Evolutionary conservation across 2,888 invertebrate species (phyloP).

Genomic region (Volucella zonaria): DNA sequence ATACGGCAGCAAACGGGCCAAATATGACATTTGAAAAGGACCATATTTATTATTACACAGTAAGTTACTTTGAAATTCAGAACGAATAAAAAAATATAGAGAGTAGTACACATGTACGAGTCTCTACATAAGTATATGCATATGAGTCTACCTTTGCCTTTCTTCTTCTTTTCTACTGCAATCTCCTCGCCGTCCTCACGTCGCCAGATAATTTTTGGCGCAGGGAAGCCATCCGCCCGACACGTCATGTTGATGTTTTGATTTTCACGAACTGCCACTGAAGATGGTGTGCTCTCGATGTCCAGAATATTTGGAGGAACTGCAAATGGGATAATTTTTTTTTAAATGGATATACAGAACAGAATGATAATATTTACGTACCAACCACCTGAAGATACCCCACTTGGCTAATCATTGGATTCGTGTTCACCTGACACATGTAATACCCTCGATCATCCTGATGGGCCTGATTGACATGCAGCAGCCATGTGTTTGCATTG

Average conservation of each 20-base stretch:
- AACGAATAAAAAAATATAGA: too few species aligned
- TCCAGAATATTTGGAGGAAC: constrained; percentile 97
- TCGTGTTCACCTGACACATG: constrained; percentile 88
- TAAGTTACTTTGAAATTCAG: too few species aligned
- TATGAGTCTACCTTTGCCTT: constrained; percentile 85
- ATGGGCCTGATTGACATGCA: constrained; percentile 95
- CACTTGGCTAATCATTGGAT: constrained; percentile 97
- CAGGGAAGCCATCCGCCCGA: constrained; percentile 94
- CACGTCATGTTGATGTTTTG: constrained; percentile 96
- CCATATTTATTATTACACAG: constrained; percentile 58
- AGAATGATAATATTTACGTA: constrained; percentile 79
- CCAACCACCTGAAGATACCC: constrained; percentile 96
- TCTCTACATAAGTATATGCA: neutral
- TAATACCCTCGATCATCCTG: constrained; percentile 93
- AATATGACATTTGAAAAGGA: constrained; percentile 75
- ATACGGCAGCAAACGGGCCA: constrained; percentile 40
- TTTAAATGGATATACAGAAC: neutral
- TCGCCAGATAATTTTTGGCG: constrained; percentile 96
- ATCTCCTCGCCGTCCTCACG: constrained; percentile 95
- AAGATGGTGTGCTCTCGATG: constrained; percentile 94
- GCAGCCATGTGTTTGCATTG: constrained; percentile 95
- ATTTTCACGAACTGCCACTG: constrained; percentile 95
- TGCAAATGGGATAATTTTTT: constrained; percentile 79
- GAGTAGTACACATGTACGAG: too few species aligned
- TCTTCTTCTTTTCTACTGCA: constrained; percentile 92